A percentile compares a stretch with the other conserved stretches of the same genome.
phyloP scores from a whole-genome alignment of 2,113 vertebrate species.

The Ceratotherium simum region DNA sequence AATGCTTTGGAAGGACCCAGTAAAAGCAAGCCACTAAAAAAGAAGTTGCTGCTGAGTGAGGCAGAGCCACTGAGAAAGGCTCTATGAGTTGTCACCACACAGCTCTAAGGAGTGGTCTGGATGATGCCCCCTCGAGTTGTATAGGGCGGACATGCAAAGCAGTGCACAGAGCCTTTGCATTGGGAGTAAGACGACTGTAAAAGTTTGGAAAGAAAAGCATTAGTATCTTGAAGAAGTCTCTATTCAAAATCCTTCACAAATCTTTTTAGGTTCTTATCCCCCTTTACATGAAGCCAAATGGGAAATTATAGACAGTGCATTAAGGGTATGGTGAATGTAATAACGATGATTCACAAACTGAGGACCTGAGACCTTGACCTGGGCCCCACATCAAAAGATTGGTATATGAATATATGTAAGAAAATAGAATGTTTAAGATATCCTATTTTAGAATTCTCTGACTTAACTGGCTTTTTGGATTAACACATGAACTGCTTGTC shows the following conservation, averaged over 20 bases:
- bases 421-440: neutral
- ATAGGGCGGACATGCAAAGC: neutral
- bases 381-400: neutral
- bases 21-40: conserved; percentile 16
- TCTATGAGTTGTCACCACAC: neutral
- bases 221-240: neutral
- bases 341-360: neutral
- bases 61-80: neutral
- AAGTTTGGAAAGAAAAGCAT: neutral
- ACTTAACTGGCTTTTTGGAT: neutral
- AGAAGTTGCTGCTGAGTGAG: neutral
- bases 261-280: neutral
- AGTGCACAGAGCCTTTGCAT: neutral
- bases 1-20: conserved; percentile 49
- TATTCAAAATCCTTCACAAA: neutral
- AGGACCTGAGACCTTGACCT: neutral
- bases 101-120: accelerated
- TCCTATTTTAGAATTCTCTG: neutral
- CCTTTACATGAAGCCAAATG: neutral
- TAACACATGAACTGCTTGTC: neutral
- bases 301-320: neutral
- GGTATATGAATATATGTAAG: neutral
- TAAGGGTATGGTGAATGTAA: neutral
- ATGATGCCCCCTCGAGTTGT: neutral
- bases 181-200: neutral